Evolutionary conservation across 2,888 invertebrate genomes (phyloP), one percentile per base, ranked within the genome.

Genomic region (Xylocampa areola): DNA sequence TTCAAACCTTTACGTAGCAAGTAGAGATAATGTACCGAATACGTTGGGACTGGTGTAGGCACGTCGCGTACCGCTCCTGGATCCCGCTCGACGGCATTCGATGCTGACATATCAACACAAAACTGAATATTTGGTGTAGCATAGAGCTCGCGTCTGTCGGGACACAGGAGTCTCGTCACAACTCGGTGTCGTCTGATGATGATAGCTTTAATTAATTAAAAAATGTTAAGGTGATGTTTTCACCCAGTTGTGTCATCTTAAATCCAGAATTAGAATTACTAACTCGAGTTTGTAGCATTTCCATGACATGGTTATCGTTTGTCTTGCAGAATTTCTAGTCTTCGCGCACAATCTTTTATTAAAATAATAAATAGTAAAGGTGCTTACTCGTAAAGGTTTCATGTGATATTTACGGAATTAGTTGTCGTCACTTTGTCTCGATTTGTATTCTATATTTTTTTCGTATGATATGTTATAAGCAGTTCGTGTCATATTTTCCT

Each of bases 401-500:
- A 84, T 88, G 90, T 90, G 88, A 89, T 90, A 86, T 80, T 82
- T 84, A 79, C 86, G 87, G 83, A 85, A 79, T 81, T 71, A 80
- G 76, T 80, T 84, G 79, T 85, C 82, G 81, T 84, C 78, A 76
- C 79, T 80, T 80, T 80, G 82, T 79, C 75, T 75, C 71, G 60
- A 62, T 69, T 64, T 75, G 74, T 79, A 73, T 84, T 82, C 79
- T 79, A 78, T 80, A 82, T 83, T 74, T 64, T 77, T 81, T 73
- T 72, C 68, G 78, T 85, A 60, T 62, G 60, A 83, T 84, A 73
- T 83, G 79, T 79, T 85, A 85, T 87, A 88, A 86, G 84, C 86
- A 72, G 82, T 89, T 89, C 85, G 94, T 94, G 93, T 94, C 93
- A 94, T 94, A 93, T 90, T 89, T 84, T 83, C 84, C 79, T 85